Evolutionary conservation across 2,113 vertebrate genomes (phyloP).

Genomic region (Leptodactylus fuscus): DNA sequence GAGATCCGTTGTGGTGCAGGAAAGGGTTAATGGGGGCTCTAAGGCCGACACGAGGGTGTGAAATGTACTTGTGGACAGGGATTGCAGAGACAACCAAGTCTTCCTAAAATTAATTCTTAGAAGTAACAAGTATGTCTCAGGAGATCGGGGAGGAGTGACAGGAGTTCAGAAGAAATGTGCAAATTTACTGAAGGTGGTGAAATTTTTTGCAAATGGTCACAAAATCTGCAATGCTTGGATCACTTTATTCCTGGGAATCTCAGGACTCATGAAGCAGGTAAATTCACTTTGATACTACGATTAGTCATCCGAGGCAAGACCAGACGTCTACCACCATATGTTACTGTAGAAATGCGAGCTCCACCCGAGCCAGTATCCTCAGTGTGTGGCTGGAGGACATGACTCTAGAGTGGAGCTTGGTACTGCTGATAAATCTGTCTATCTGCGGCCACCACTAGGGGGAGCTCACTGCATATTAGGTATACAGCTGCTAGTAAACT

Average conservation of each 20-base stretch:
- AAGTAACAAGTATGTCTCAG: no score
- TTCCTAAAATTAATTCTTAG: no score
- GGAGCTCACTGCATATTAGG: background rate
- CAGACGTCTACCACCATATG: background rate
- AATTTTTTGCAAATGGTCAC: background rate
- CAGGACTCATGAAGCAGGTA: background rate
- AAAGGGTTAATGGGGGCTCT: no score
- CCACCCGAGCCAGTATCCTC: background rate
- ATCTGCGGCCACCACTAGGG: background rate
- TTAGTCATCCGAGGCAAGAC: conserved; percentile 10
- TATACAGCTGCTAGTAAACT: background rate
- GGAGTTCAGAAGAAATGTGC: no score
- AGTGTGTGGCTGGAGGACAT: no score
- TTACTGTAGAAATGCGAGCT: background rate
- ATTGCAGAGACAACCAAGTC: no score
- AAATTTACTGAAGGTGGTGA: no score
- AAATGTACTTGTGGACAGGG: no score
- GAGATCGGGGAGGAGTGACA: no score
- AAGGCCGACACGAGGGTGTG: no score
- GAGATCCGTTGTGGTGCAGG: no score
- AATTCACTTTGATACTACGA: background rate
- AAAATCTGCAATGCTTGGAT: background rate
- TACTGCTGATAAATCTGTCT: background rate
- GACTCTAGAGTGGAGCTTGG: background rate
- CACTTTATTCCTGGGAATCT: background rate